Evolutionary conservation across 2,797 vertebrate species (phyloP).

Genomic region (Limosa lapponica): DNA sequence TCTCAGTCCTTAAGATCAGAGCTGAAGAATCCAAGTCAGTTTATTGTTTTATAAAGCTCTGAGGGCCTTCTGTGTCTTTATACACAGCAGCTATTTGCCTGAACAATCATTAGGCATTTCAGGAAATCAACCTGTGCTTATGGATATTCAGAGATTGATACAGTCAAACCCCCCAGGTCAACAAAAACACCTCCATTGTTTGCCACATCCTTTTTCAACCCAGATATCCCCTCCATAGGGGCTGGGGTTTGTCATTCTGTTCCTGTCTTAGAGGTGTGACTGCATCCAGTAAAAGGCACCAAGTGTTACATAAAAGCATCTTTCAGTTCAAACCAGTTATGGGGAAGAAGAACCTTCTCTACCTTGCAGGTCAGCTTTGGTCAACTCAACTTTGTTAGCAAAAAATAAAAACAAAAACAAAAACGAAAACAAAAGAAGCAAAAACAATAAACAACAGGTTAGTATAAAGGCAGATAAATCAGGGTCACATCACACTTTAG

Average conservation of each 20-base stretch:
- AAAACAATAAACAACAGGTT: conserved; percentile 87
- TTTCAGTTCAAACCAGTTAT: conserved; percentile 80
- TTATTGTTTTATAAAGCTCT: not conserved
- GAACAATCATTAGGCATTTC: conserved; percentile 1
- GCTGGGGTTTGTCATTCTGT: conserved; percentile 16
- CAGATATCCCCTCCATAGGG: not conserved
- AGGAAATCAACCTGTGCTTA: conserved; percentile 21
- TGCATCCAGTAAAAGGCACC: conserved; percentile 74
- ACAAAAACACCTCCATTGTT: not conserved
- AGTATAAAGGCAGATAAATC: conserved; percentile 79
- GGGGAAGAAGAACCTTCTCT: conserved; percentile 86
- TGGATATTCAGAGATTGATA: not conserved
- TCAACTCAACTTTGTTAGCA: conserved; percentile 97
- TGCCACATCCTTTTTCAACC: not conserved
- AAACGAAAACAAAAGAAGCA: conserved; percentile 76
- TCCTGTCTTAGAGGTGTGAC: conserved; percentile 66
- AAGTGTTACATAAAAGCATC: conserved; percentile 82
- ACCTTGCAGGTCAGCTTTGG: conserved; percentile 99
- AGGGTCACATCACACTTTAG: conserved; percentile 53
- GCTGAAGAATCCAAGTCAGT: not conserved
- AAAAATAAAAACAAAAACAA: conserved; percentile 78
- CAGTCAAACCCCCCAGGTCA: conserved; percentile 58
- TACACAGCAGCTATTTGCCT: not conserved
- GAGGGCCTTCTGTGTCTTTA: not conserved
- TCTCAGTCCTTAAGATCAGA: not conserved